Conservation (phyloP, 2,113 vertebrate genomes). For the Rutilus rutilus region DNA sequence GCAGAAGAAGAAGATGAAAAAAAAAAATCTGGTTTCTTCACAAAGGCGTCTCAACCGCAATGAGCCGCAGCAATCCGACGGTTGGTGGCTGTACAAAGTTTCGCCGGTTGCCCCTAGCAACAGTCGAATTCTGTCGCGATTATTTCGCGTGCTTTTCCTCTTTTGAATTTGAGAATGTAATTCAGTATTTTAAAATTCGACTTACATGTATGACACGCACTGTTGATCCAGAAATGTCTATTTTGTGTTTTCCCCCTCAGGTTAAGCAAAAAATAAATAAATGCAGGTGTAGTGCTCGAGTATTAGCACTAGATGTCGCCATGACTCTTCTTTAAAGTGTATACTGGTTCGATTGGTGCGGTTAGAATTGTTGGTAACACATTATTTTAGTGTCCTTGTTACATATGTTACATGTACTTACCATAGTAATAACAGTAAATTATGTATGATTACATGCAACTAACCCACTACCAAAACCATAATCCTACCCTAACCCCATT, state of each 20-base stretch:
- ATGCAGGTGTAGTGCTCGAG: background rate
- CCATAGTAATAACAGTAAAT: too few species aligned
- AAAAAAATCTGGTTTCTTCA: background rate
- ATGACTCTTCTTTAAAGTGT: background rate
- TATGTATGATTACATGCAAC: too few species aligned
- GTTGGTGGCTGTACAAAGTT: slow-evolving; percentile 47
- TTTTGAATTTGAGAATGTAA: background rate
- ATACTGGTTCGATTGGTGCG: background rate
- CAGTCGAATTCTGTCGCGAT: slow-evolving; percentile 8
- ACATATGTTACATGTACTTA: too few species aligned
- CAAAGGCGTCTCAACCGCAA: slow-evolving; percentile 10
- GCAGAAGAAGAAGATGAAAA: background rate
- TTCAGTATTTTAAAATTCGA: background rate
- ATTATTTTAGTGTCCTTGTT: too few species aligned
- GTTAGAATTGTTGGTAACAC: background rate
- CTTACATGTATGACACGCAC: background rate
- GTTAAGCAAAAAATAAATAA: background rate
- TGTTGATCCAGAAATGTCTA: background rate
- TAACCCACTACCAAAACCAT: too few species aligned
- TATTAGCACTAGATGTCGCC: slow-evolving; percentile 56
- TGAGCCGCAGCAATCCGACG: slow-evolving; percentile 7
- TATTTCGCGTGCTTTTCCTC: background rate
- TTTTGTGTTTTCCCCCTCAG: background rate
- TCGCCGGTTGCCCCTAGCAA: slow-evolving; percentile 59
- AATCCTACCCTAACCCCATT: too few species aligned